phyloP scores from a whole-genome alignment of 2,113 vertebrate genomes.

The Saguinus imperator region DNA sequence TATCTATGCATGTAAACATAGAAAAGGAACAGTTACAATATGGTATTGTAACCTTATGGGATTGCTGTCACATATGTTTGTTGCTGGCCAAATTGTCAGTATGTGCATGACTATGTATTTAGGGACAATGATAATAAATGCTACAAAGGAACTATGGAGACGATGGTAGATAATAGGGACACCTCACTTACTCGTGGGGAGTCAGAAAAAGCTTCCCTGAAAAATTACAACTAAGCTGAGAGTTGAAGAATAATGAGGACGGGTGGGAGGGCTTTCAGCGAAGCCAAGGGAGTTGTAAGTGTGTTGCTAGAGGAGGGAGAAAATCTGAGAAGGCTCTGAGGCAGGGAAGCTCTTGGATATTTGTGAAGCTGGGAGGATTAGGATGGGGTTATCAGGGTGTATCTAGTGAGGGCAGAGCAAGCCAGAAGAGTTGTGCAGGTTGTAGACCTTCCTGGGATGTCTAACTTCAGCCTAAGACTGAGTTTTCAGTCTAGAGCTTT shows the following conservation, averaged over 20 bases:
- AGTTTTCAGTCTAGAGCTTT: background rate
- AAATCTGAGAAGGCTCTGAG: background rate
- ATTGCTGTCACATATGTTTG: background rate
- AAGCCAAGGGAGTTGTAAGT: no score
- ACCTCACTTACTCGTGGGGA: background rate
- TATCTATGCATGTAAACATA: background rate
- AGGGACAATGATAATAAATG: background rate
- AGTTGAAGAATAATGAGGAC: background rate
- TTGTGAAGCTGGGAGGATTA: background rate
- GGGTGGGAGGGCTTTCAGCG: background rate
- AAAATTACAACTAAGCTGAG: background rate
- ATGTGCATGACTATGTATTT: background rate
- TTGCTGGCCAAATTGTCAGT: background rate
- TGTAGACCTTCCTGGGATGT: no score
- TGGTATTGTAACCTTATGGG: background rate
- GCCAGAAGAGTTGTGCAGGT: background rate
- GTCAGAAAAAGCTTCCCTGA: background rate
- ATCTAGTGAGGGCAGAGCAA: background rate
- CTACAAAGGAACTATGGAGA: background rate
- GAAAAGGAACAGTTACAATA: background rate
- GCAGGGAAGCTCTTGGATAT: background rate
- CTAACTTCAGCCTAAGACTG: no score
- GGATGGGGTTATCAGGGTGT: fast-evolving
- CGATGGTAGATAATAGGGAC: background rate
- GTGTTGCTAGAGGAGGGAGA: no score